phyloP scores from a whole-genome alignment of 2,113 vertebrate genomes.

The Butorides virescens region DNA sequence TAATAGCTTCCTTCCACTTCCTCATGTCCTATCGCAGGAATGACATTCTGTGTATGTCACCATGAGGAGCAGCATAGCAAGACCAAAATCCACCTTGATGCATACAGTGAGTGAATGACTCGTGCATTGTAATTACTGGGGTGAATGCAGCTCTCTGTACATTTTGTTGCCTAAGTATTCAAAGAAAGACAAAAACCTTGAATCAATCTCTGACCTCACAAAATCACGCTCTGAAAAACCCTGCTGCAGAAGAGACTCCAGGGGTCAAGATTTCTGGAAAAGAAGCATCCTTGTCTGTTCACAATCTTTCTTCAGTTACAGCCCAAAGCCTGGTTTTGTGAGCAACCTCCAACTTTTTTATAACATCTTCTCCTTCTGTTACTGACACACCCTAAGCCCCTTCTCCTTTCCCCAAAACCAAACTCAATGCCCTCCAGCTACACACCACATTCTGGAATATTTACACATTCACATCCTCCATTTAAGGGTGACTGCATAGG shows the following conservation, averaged over 20 bases:
- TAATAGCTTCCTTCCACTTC: background rate
- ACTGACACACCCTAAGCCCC: background rate
- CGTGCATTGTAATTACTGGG: rapidly evolving
- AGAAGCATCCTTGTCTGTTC: background rate
- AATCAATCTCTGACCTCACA: background rate
- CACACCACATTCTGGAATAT: background rate
- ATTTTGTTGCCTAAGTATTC: background rate
- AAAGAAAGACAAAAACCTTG: background rate
- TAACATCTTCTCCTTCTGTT: background rate
- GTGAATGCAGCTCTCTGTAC: background rate
- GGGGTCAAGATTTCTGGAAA: background rate
- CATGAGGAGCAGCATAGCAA: background rate
- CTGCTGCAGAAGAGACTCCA: background rate
- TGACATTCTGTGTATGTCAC: background rate
- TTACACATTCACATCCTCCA: background rate
- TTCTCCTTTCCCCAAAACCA: background rate
- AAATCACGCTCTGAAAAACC: background rate
- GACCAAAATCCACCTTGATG: background rate
- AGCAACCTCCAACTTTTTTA: background rate
- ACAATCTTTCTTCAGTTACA: background rate
- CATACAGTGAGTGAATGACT: background rate
- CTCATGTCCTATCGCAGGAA: rapidly evolving
- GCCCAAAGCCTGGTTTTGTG: background rate
- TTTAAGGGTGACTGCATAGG: background rate
- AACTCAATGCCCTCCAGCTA: background rate